Evolutionary conservation across 35 echinoderm and acorn worm genomes (phyloP).

Genomic region (Ptychodera flava): DNA sequence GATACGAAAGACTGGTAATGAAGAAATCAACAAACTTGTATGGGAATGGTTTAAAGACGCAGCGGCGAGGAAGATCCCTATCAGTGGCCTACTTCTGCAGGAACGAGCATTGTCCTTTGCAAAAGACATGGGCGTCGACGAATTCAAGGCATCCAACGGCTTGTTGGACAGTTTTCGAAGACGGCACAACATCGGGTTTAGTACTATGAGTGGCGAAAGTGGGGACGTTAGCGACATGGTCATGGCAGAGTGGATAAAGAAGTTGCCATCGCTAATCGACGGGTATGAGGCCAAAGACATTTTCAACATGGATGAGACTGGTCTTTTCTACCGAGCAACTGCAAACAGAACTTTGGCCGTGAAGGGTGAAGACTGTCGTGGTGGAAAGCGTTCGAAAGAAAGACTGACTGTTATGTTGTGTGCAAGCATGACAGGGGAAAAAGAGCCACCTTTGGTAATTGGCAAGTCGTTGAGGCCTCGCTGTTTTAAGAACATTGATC

Average conservation of each 20-base stretch:
- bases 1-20: too few relatives aligned
- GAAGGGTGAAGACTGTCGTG: constrained; percentile 11
- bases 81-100: constrained; percentile 2
- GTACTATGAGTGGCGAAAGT: neutral
- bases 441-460: constrained; percentile 27
- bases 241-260: neutral
- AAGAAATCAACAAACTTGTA: constrained; percentile 7
- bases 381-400: constrained; percentile 30
- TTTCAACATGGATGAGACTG: constrained; percentile 25
- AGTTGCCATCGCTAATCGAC: neutral
- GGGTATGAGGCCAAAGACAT: neutral
- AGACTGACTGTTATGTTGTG: constrained; percentile 18
- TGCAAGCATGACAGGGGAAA: constrained; percentile 34
- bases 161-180: constrained; percentile 19
- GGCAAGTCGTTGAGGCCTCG: constrained; percentile 20
- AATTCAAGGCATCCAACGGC: constrained; percentile 26
- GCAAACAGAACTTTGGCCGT: constrained; percentile 25
- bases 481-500: neutral
- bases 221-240: neutral
- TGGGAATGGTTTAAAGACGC: neutral
- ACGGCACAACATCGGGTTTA: constrained; percentile 3
- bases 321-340: constrained; percentile 16
- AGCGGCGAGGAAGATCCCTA: neutral
- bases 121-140: too few relatives aligned
- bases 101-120: neutral